These are phyloP conservation scores for Drosophila nigromelanica DNA, from an alignment of 1,140 invertebrate genomes.

Conservation along the genomic window DNA sequence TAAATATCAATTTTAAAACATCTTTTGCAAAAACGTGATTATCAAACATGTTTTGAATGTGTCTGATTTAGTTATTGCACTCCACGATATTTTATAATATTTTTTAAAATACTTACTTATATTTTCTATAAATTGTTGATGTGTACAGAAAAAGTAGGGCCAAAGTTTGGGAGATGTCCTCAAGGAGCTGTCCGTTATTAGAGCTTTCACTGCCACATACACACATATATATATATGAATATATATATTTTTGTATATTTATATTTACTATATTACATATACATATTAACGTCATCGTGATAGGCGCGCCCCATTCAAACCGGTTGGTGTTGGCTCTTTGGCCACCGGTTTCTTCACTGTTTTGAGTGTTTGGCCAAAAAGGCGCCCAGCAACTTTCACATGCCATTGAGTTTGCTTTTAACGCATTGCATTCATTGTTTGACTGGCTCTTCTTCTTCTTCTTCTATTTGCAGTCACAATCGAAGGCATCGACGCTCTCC, in stretches of 20 bases:
- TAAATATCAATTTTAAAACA: no score
- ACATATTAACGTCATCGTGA: neutral
- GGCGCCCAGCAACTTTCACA: conserved; percentile 76
- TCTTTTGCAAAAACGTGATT: no score
- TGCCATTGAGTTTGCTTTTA: conserved; percentile 63
- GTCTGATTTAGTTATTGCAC: no score
- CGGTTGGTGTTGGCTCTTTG: conserved; percentile 1
- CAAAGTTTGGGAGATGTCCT: no score
- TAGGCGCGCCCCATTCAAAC: conserved; percentile 10
- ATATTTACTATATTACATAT: neutral
- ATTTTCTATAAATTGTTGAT: no score
- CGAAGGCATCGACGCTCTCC: conserved; percentile 80
- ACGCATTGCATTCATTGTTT: conserved; percentile 38
- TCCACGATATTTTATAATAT: no score
- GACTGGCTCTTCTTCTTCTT: neutral
- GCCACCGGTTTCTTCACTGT: conserved; percentile 5
- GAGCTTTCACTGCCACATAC: conserved; percentile 30
- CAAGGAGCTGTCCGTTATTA: neutral
- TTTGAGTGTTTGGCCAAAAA: conserved; percentile 42
- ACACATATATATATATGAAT: conserved; percentile 33
- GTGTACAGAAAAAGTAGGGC: no score
- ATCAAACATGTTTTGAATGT: no score
- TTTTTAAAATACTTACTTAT: no score
- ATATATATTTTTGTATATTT: neutral
- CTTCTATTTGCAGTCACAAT: conserved; percentile 68